Conservation (phyloP, 64 coral and sea anemone species). For the Trachythela sp. region DNA sequence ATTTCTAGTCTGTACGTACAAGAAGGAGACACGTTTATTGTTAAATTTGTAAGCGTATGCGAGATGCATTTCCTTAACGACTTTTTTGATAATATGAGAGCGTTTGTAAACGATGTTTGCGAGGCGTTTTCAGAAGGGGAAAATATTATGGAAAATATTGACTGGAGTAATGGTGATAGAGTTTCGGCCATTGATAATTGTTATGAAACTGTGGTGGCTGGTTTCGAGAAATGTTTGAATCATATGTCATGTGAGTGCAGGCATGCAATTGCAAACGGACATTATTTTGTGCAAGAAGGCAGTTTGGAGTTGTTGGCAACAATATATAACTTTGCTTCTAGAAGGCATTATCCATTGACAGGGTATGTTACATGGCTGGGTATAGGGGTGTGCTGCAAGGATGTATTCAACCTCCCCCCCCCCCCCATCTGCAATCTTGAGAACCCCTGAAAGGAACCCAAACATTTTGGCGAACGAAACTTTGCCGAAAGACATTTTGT, state of each 20-base stretch:
- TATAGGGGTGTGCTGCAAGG: too few relatives aligned
- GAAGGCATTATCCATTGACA: too few relatives aligned
- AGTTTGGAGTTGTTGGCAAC: background rate
- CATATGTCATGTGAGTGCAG: background rate
- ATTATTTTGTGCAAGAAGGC: background rate
- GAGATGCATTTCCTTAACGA: background rate
- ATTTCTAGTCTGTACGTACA: background rate
- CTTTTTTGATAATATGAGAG: background rate
- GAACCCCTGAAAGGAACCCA: too few relatives aligned
- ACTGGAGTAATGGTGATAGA: too few relatives aligned
- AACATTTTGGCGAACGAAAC: too few relatives aligned
- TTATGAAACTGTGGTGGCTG: background rate
- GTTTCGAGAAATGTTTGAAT: background rate
- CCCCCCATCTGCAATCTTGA: too few relatives aligned
- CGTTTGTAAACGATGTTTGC: background rate
- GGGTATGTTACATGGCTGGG: too few relatives aligned
- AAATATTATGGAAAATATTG: background rate
- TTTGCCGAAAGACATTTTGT: too few relatives aligned
- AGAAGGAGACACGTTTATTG: too few relatives aligned
- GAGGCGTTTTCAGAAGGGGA: too few relatives aligned
- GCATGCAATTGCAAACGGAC: background rate
- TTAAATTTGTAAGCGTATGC: background rate
- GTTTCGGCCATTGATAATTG: background rate
- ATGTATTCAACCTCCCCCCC: too few relatives aligned
- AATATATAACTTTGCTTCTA: too few relatives aligned